These are phyloP conservation scores for Elegia similella DNA, from an alignment of 2,888 invertebrate genomes.

Conservation along the genomic window DNA sequence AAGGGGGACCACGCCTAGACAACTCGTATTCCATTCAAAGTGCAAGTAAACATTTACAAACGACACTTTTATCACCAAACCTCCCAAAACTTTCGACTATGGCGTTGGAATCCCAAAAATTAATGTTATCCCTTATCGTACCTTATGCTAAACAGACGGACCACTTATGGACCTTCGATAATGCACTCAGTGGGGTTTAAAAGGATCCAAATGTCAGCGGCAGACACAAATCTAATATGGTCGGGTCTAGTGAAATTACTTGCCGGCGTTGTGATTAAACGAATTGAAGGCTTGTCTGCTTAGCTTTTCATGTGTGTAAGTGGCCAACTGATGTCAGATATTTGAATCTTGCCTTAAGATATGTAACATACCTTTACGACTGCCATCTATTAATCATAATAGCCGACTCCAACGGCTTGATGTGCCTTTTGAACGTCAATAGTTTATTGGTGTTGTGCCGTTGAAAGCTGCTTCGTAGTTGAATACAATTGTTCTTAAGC, in stretches of 20 bases:
- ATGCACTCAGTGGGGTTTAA: conserved; percentile 28
- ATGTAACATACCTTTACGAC: too few species aligned
- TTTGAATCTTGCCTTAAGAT: too few species aligned
- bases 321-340: too few species aligned
- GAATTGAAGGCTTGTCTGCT: background rate
- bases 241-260: conserved; percentile 8
- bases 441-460: too few species aligned
- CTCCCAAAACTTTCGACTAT: conserved; percentile 7
- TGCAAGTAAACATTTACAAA: background rate
- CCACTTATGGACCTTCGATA: conserved; percentile 63
- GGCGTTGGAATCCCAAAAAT: conserved; percentile 23
- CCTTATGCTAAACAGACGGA: conserved; percentile 65
- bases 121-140: conserved; percentile 58
- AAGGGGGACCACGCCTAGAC: too few species aligned
- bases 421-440: too few species aligned
- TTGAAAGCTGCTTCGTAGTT: too few species aligned
- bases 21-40: too few species aligned
- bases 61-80: background rate
- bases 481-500: too few species aligned
- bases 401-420: too few species aligned
- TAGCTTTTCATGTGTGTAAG: too few species aligned
- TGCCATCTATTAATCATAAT: too few species aligned
- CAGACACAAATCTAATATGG: conserved; percentile 12
- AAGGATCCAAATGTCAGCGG: conserved; percentile 15
- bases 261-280: background rate